These are phyloP conservation scores for Crepidodera aurea DNA, from an alignment of 2,888 invertebrate species.

Conservation along the genomic window DNA sequence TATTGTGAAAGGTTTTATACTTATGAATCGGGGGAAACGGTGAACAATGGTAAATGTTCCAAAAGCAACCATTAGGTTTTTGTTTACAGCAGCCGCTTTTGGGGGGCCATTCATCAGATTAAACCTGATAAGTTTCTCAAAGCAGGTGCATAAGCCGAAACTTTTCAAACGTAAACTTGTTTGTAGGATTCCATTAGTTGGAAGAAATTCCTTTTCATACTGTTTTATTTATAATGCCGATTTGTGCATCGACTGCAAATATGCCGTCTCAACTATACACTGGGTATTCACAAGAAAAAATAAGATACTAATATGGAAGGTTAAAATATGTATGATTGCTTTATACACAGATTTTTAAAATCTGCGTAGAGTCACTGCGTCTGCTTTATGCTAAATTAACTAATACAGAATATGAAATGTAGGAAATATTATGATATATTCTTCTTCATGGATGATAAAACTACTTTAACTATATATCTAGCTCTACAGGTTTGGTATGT, in stretches of 20 bases:
- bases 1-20: constrained; percentile 42
- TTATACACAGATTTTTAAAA: too few species aligned
- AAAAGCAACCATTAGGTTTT: constrained; percentile 41
- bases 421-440: too few species aligned
- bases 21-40: constrained; percentile 40
- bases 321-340: too few species aligned
- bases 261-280: not conserved
- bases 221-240: constrained; percentile 38
- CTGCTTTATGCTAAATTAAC: too few species aligned
- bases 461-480: too few species aligned
- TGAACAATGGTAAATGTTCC: constrained; percentile 42
- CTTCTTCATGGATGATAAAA: too few species aligned
- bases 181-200: constrained; percentile 47
- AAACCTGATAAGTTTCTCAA: constrained; percentile 49
- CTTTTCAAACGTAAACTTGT: constrained; percentile 49
- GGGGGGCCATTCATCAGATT: constrained; percentile 49
- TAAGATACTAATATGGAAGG: too few species aligned
- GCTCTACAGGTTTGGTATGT: too few species aligned
- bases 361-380: too few species aligned
- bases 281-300: too few species aligned
- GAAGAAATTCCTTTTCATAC: constrained; percentile 43
- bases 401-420: too few species aligned
- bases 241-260: constrained; percentile 15
- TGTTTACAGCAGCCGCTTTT: constrained; percentile 47
- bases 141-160: constrained; percentile 49